These are phyloP conservation scores for Lepisosteus osseus DNA, from an alignment of 2,113 vertebrate species.

Conservation along the genomic window DNA sequence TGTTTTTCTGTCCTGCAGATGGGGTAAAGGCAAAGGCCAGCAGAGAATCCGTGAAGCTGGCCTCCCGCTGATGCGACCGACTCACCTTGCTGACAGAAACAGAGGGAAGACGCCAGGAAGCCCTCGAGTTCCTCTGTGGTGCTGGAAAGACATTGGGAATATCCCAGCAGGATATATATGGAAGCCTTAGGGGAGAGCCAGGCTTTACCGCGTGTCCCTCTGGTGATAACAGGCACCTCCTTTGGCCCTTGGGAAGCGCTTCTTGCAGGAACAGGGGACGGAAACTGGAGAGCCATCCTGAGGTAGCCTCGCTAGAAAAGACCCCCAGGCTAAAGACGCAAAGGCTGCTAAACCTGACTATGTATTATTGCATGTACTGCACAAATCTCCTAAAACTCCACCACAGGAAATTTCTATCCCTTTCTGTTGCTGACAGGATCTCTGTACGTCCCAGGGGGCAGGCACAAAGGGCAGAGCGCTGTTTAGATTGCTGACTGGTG, in stretches of 20 bases:
- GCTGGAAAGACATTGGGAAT: too few relatives aligned
- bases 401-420: conserved; percentile 2
- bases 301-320: background rate
- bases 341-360: background rate
- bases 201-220: conserved; percentile 29
- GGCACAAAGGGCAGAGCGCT: too few relatives aligned
- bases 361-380: background rate
- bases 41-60: too few relatives aligned
- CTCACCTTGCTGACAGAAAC: too few relatives aligned
- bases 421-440: background rate
- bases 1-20: too few relatives aligned
- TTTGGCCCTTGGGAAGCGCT: conserved; percentile 20
- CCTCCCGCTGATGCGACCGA: too few relatives aligned
- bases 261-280: conserved; percentile 18
- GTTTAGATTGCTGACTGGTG: too few relatives aligned
- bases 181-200: conserved; percentile 29
- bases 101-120: too few relatives aligned
- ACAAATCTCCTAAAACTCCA: conserved; percentile 10
- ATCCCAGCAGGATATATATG: conserved; percentile 37
- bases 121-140: too few relatives aligned
- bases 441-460: too few relatives aligned
- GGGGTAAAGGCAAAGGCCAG: too few relatives aligned
- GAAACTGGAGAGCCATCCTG: conserved; percentile 21
- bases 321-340: conserved; percentile 16
- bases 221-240: conserved; percentile 46